These are phyloP conservation scores for Battus philenor DNA, from an alignment of 1,140 invertebrate species.

Conservation along the genomic window DNA sequence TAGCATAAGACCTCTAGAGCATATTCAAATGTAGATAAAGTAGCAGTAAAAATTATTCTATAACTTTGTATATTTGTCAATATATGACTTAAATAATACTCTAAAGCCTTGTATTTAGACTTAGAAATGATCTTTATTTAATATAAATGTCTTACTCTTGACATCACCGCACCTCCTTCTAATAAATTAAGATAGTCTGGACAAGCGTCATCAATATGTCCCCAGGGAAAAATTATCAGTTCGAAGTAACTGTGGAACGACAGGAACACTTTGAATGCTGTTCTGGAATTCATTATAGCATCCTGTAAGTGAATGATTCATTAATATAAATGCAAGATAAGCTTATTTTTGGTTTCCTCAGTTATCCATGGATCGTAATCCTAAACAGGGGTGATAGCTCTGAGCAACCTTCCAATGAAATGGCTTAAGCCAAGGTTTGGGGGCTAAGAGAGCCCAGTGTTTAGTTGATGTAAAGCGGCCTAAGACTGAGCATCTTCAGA, in stretches of 20 bases:
- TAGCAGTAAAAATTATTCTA: no score
- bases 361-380: not conserved
- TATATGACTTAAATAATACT: no score
- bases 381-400: not conserved
- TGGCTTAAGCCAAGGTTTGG: no score
- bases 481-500: no score
- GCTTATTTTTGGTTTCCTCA: not conserved
- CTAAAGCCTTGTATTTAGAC: no score
- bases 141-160: conserved; percentile 45
- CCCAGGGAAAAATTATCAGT: conserved; percentile 91
- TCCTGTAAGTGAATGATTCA: conserved; percentile 70
- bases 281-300: conserved; percentile 73
- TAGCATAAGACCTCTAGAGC: no score
- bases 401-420: no score
- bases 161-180: conserved; percentile 54
- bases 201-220: conserved; percentile 81
- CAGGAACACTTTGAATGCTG: conserved; percentile 84
- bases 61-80: no score
- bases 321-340: not conserved
- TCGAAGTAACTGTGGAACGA: conserved; percentile 93
- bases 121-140: no score
- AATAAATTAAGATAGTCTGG: conserved; percentile 82
- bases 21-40: no score
- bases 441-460: no score
- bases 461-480: no score